phyloP scores from a whole-genome alignment of 2,888 invertebrate genomes.

The Tachina fera region DNA sequence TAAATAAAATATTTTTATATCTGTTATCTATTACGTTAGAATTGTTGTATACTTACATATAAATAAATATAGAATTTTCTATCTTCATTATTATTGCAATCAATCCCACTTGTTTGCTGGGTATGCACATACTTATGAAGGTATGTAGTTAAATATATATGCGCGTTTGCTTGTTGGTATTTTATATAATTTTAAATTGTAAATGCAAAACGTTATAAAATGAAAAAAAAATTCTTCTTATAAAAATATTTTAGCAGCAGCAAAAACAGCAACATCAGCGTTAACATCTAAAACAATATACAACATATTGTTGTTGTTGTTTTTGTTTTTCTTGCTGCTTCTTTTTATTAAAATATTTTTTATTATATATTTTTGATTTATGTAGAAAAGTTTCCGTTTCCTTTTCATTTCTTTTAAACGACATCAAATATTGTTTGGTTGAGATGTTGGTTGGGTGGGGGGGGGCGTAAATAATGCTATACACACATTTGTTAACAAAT shows the following conservation, averaged over 20 bases:
- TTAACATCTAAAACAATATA: constrained; percentile 46
- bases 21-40: too few relatives aligned
- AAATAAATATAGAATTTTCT: too few relatives aligned
- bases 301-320: not conserved
- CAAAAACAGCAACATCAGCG: constrained; percentile 13
- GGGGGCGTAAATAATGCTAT: constrained; percentile 31
- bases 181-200: constrained; percentile 38
- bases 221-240: constrained; percentile 22
- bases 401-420: not conserved
- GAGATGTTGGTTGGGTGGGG: not conserved
- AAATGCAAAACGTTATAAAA: constrained; percentile 41
- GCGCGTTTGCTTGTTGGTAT: not conserved
- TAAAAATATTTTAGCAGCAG: constrained; percentile 15
- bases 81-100: too few relatives aligned
- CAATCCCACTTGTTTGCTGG: not conserved
- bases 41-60: too few relatives aligned
- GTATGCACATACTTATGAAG: not conserved
- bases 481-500: constrained; percentile 35
- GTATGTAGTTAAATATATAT: not conserved
- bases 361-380: constrained; percentile 47
- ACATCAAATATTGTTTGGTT: not conserved
- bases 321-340: not conserved
- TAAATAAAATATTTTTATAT: too few relatives aligned
- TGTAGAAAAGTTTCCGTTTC: constrained; percentile 26
- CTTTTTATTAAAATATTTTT: constrained; percentile 1